Evolutionary conservation across 1,140 invertebrate species (phyloP), one percentile per base, ranked within the genome.

Genomic region (Drosophila tani): DNA sequence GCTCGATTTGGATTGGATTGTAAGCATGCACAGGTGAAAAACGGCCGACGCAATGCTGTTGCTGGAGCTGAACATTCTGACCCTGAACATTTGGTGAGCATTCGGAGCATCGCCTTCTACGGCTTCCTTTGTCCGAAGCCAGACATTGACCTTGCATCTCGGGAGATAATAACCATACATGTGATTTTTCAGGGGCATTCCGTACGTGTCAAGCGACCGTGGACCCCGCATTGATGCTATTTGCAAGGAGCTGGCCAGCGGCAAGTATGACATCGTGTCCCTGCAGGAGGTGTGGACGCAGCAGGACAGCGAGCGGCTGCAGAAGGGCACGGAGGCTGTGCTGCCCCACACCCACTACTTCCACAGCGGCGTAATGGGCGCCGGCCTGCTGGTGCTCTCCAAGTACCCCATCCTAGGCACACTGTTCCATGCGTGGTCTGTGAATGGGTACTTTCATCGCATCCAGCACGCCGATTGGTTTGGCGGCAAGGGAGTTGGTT

Each of bases 391-490:
- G 93, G 95, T 99, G 40, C 96, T 99, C 69, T 98, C 98, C 24
- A 96, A 96, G 92, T 96, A 96, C 94, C 94, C 95, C n/a, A 98
- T 99, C 49, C 93, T 96, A 83, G 97, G 98, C 91, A 96, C 97
- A 1, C 96, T 98, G 88, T 98, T 98, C 81, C 97, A 98, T 93
- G 95, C 96, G 67, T 99, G 97, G 96, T 95, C 97, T 35, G 93
- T 99, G n/a, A 99, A 99, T 94, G 98, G 98, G 4, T 99, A 99
- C 91, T 96, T 98, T 58, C 98, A 99, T 93, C 99, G 98, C 93
- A 94, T 99, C 75, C 97, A 98, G 51, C 98, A 99, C 93, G 98
- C 97, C 2, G 98, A 99, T 92, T 99, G 98, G 98, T 99, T 99
- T 94, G 98, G 98, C 57, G 98, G 98, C 8, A 99, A 99, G 95